Conservation (phyloP, 2,888 invertebrate genomes). For the Drosophila kuntzei region DNA sequence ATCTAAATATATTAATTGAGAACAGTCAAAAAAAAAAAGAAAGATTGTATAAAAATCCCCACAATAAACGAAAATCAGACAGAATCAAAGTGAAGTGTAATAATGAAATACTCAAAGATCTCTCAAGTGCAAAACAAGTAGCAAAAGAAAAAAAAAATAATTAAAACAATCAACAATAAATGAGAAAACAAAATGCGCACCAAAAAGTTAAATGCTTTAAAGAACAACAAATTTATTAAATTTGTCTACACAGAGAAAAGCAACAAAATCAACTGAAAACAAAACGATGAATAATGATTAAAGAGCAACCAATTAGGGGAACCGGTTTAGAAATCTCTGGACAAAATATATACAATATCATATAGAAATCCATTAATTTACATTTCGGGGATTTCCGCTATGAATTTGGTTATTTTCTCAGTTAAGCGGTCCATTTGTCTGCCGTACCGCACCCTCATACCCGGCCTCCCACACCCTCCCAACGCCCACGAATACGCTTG, state of each 20-base stretch:
- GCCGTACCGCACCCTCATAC: neutral
- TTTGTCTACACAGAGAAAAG: slow-evolving; percentile 11
- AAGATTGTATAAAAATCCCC: slow-evolving; percentile 13
- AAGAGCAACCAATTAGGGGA: slow-evolving; percentile 57
- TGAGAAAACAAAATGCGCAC: slow-evolving; percentile 48
- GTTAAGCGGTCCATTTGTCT: slow-evolving; percentile 7
- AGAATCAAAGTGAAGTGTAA: slow-evolving; percentile 36
- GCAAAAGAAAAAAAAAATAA: neutral
- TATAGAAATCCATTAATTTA: slow-evolving; percentile 73
- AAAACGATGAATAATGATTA: slow-evolving; percentile 36
- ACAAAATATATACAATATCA: slow-evolving; percentile 35
- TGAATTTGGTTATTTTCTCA: slow-evolving; percentile 25
- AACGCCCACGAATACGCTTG: neutral
- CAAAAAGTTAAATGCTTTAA: slow-evolving; percentile 39
- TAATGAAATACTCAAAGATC: slow-evolving; percentile 15
- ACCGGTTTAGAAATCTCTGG: slow-evolving; percentile 66
- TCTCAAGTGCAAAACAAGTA: slow-evolving; percentile 16
- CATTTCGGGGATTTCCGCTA: slow-evolving; percentile 74
- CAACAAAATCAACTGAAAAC: slow-evolving; percentile 18
- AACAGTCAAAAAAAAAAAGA: slow-evolving; percentile 8
- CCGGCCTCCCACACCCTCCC: neutral
- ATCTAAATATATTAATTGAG: slow-evolving; percentile 14
- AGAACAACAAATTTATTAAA: slow-evolving; percentile 47
- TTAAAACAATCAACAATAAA: slow-evolving; percentile 12
- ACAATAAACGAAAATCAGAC: slow-evolving; percentile 9